Conservation (phyloP, 2,888 invertebrate species). For the Hydrotaea cyrtoneurina region DNA sequence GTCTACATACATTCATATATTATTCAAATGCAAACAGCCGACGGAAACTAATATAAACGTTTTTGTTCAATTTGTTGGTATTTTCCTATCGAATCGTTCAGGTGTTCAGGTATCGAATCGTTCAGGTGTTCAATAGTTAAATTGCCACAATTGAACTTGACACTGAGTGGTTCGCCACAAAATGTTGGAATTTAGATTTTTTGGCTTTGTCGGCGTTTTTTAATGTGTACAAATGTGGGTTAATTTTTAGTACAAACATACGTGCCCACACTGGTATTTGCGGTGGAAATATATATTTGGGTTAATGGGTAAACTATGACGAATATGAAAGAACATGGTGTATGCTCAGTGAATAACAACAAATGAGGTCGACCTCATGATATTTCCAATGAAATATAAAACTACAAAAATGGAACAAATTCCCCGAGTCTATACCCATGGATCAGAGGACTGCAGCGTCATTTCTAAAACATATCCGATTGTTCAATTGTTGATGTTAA, state of each 20-base stretch:
- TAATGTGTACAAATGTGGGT: slow-evolving; percentile 41
- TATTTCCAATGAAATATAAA: too few species aligned
- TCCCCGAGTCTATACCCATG: too few species aligned
- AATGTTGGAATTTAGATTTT: slow-evolving; percentile 16
- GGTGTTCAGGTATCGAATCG: slow-evolving; percentile 30
- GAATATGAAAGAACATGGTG: too few species aligned
- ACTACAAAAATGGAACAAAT: too few species aligned
- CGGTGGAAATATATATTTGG: slow-evolving; percentile 42
- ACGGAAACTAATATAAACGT: background rate
- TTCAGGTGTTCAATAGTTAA: slow-evolving; percentile 42
- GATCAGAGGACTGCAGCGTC: too few species aligned
- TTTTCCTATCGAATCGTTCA: slow-evolving; percentile 19
- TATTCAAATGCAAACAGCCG: background rate
- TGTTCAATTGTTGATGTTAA: too few species aligned
- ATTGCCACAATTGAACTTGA: slow-evolving; percentile 65
- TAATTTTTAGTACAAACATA: slow-evolving; percentile 39
- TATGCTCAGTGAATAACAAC: too few species aligned
- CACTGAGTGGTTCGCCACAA: slow-evolving; percentile 38
- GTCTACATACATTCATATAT: background rate
- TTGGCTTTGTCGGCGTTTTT: slow-evolving; percentile 40
- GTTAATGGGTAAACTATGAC: slow-evolving; percentile 21
- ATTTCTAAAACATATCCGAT: too few species aligned
- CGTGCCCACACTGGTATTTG: slow-evolving; percentile 25
- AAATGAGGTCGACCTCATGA: too few species aligned
- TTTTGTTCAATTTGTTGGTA: slow-evolving; percentile 1